Evolutionary conservation across 2,888 invertebrate genomes (phyloP), one percentile per base, ranked within the genome.

Genomic region (Sminthurides aquaticus): DNA sequence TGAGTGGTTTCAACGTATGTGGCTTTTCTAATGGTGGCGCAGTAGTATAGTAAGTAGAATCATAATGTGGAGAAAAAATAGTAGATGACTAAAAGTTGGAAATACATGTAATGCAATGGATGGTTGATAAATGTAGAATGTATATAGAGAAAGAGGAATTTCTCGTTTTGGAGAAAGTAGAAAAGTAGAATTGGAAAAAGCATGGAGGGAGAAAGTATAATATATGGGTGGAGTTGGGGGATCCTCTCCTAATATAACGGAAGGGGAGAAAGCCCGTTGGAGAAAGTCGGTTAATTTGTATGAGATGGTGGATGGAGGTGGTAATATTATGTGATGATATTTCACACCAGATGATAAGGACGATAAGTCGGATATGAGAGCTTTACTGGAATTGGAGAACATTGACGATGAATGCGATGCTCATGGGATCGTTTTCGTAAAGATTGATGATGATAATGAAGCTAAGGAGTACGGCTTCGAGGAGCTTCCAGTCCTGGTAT

Each of bases 401-500:
- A 93, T 94, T 75, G 94, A 94, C 77, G 93, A 93, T 77, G 93
- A 93, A 78, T 91, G 91, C 79, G 93, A 93, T 78, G 88, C 90
- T 77, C 90, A 93, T 77, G 89, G 89, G 76, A 92, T 93, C 75
- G 90, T 89, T 60, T 93, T 93, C 78, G 92, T 93, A 5, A 93
- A 93, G 79, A 92, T 92, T 76, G 89, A 90, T 76, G 90, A 93
- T 76, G 87, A 89, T 69, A 86, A 71, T 66, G 91, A 93, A 79
- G 92, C 91, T 49, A 90, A 89, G 77, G 91, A 92, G 78, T 92
- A 91, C 78, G 91, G 92, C 68, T 89, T 92, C 75, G 71, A 74
- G 62, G 90, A 92, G 22, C 82, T 92, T 66, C 93, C 93, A 2
- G 89, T 89, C 54, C 84, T 94, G 78, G 90, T 93, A 18, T 82